Evolutionary conservation across 2,888 invertebrate genomes (phyloP), one percentile per base, ranked within the genome.

Genomic region (Lochmaea capreae): DNA sequence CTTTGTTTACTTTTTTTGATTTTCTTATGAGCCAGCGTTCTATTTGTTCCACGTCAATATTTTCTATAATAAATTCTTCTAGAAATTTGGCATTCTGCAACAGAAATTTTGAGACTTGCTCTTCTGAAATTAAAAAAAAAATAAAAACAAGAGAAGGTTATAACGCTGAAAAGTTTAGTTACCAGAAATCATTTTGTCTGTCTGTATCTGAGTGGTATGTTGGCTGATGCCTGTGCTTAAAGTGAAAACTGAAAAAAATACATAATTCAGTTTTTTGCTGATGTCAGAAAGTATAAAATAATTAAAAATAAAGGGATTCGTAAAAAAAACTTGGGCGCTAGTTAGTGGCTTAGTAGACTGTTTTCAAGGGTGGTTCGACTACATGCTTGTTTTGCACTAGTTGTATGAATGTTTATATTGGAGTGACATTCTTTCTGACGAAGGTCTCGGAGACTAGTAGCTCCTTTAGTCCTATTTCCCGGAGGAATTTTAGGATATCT

Each of bases 1-100:
- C 84, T 81, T 88, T 89, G 79, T 88, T 88, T 54, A 88, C 84
- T 59, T 89, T 85, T 80, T 90, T 89, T 4, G 89, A 90, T 73
- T 89, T 87, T 65, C 90, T 88, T 26, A 89, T 89, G 78, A 92
- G 88, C 93, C 93, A 93, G 71, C 90, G 87, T 84, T 93, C 92
- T 67, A 94, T 81, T 66, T 90, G 89, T 74, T 92, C 91, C 70
- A 90, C 83, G 65, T 91, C 90, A 16, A 94, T 89, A 74, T 91
- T 89, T 26, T 92, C 89, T 81, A 90, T 86, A 10, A 94, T 88
- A 83, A 91, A 93, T 1, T 89, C 86, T 77, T 93, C 93, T 78
- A 94, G 87, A 82, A 92, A 92, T 11, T 91, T 90, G 1, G 90
- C 91, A 85, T 93, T 91, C 0, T 89, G 88, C 65, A 89, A 88